Evolutionary conservation across 1,140 invertebrate genomes (phyloP), one percentile per base, ranked within the genome.

Genomic region (Procambarus clarkii): DNA sequence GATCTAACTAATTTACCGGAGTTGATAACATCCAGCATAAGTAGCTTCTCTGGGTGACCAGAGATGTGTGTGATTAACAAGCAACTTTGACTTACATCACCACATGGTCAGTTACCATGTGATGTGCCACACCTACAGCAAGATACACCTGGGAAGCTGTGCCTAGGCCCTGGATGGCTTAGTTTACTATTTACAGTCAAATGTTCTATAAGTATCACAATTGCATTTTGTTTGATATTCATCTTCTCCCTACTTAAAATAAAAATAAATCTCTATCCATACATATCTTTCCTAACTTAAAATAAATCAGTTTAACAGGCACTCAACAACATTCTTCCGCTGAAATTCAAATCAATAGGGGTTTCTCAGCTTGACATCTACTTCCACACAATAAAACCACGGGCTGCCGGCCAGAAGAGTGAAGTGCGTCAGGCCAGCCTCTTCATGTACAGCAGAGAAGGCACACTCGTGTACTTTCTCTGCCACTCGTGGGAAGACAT

Each of bases 231-330:
- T 91, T 91, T 91, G 89, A 91, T 91, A 91, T 91, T 91, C 74
- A 88, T 81, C 83, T 85, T 91, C 82, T 84, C 82, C 82, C 89
- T 91, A 91, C 89, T 91, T 91, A 91, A 91, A 91, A 91, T 87
- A 91, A 90, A 91, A 91, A 91, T 91, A 91, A 91, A 91, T 91
- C 89, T 91, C 89, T 91, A 91, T 91, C 83, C 89, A 91, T 91
- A 91, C 89, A 91, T 85, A 78, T 91, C 89, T 85, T 91, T 64
- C 89, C 89, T 91, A 91, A 91, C 84, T 91, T 85, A 91, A 91
- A 91, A 91, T 85, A 85, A 91, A 91, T 78, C 71, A 64, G 80
- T 80, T 88, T 81, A 85, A 85, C 88, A 91, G 89, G 89, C 89
- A 91, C 89, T 91, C 89, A 91, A 91, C 89, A 78, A 80, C 82